Percentiles rank a stretch among this genome's conserved stretches.
phyloP scores from a whole-genome alignment of 2,113 vertebrate genomes.

The Micromys minutus region DNA sequence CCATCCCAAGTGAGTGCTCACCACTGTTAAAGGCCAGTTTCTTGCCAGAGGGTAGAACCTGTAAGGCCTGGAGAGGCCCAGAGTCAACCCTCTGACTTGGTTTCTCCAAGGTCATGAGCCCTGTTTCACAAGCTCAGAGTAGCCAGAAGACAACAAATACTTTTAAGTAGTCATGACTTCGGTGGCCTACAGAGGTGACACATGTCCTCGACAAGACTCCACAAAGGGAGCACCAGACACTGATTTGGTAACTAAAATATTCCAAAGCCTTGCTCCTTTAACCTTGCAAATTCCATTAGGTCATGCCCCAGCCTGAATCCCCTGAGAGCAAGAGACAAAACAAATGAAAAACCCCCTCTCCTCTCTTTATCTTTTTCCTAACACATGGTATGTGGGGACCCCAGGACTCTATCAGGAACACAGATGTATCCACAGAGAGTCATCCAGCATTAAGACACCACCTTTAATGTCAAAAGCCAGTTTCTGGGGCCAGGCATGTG shows the following conservation, averaged over 20 bases:
- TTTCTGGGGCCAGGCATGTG: not conserved
- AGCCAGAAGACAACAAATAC: not conserved
- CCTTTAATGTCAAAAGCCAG: not conserved
- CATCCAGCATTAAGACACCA: not conserved
- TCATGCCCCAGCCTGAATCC: not conserved
- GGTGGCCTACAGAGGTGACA: not conserved
- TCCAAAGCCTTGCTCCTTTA: not conserved
- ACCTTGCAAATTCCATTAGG: not conserved
- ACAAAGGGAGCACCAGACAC: not conserved
- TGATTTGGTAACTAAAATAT: not conserved
- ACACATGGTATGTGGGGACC: not conserved
- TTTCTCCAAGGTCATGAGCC: not conserved
- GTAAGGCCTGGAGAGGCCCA: not conserved
- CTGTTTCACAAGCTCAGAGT: not conserved
- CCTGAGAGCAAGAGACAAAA: not conserved
- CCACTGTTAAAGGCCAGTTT: not conserved
- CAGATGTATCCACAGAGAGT: not conserved
- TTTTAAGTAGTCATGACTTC: not conserved
- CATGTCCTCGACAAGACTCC: not conserved
- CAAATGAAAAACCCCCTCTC: not conserved
- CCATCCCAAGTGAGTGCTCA: not conserved
- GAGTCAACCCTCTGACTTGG: not conserved
- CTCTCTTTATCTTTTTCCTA: no score
- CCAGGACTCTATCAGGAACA: rapidly evolving
- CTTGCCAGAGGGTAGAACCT: not conserved